Base-by-base conservation (phyloP, 2,113 vertebrate genomes). In the Hydrolagus affinis region DNA sequence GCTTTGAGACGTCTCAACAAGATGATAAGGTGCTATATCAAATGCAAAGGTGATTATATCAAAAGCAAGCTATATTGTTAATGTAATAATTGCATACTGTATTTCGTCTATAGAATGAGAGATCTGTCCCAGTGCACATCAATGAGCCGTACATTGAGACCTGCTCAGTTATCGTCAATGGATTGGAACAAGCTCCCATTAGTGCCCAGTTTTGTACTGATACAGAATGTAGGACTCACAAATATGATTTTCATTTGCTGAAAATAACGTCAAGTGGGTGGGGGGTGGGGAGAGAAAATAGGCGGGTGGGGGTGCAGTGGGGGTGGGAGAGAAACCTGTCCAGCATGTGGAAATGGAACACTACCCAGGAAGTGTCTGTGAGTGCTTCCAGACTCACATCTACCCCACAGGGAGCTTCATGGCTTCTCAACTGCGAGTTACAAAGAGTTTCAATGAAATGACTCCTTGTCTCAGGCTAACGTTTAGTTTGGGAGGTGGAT, bases 31-130 rank as follows among this genome's bases (percentile, higher is more conserved):
- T 1, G 44, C 44, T 44, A 44, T 6, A 44, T 44, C 2, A 44
- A 44, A 44, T 44, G 44, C 44, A 44, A 44, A 94, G 94, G 92
- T 94, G 93, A 94, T 90, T 91, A 91, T 94, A 94, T 94, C 93
- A 94, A 94, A 94, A 94, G 93, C 94, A 91, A 94, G 96, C 96
- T 95, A 96, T 96, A 96, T 96, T 93, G 95, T 94, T 92, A n/a
- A n/a, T n/a, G n/a, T n/a, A n/a, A n/a, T n/a, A n/a, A n/a, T n/a
- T n/a, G n/a, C n/a, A n/a, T n/a, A n/a, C n/a, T n/a, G n/a, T n/a
- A n/a, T n/a, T n/a, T n/a, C n/a, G n/a, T n/a, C n/a, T n/a, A n/a
- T 95, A 95, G 98, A 96, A 98, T 97, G 96, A 97, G 95, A 95
- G 94, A 95, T 96, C n/a, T n/a, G n/a, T 96, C 95, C 95, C 93